phyloP scores from a whole-genome alignment of 1,140 invertebrate genomes.

The Panagrolaimus sp. region DNA sequence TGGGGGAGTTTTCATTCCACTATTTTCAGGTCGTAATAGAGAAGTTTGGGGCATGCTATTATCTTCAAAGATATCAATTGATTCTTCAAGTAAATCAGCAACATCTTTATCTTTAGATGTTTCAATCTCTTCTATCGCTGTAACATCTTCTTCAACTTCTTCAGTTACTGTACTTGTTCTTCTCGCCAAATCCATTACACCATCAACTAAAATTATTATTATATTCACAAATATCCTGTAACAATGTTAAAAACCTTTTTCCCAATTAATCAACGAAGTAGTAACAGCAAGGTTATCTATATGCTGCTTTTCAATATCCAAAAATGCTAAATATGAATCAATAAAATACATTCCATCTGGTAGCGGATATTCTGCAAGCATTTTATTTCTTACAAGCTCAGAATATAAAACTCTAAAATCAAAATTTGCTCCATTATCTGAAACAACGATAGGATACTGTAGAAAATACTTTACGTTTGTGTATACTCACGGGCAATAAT shows the following conservation, averaged over 20 bases:
- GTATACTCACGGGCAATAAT: conserved; percentile 13
- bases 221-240: background rate
- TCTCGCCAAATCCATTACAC: background rate
- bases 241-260: background rate
- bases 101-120: too few relatives aligned
- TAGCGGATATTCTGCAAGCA: conserved; percentile 15
- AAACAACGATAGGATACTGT: too few relatives aligned
- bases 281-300: conserved; percentile 1
- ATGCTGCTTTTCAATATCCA: conserved; percentile 20
- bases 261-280: conserved; percentile 10
- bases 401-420: conserved; percentile 30
- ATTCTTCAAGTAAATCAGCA: background rate
- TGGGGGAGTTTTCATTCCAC: conserved; percentile 1
- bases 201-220: conserved; percentile 1
- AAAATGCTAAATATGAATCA: conserved; percentile 29
- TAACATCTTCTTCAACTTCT: background rate
- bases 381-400: conserved; percentile 23
- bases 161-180: background rate
- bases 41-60: background rate
- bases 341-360: conserved; percentile 21
- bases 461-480: too few relatives aligned
- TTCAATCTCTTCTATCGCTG: background rate
- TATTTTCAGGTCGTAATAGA: background rate
- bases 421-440: conserved; percentile 19
- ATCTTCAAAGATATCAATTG: background rate